Conservation (phyloP, 2,888 invertebrate genomes). For the Argynnis bischoffii region DNA sequence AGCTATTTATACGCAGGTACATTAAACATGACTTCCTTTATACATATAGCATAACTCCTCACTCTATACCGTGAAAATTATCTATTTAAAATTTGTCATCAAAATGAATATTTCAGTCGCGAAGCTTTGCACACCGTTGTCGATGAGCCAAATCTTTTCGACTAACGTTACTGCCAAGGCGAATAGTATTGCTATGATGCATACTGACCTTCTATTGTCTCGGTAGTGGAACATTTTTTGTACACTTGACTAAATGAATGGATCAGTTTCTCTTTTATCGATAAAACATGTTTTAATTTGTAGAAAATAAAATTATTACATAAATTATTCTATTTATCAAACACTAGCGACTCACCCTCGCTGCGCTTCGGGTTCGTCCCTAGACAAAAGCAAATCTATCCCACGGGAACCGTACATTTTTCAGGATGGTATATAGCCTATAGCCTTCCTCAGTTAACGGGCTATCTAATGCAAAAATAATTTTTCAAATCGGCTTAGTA, state of each 20-base stretch:
- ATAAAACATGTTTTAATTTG: not conserved
- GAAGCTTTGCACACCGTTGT: constrained; percentile 53
- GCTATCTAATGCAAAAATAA: too few relatives aligned
- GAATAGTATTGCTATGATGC: constrained; percentile 74
- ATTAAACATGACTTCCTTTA: constrained; percentile 3
- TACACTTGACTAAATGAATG: constrained; percentile 39
- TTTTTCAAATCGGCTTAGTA: too few relatives aligned
- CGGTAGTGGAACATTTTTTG: constrained; percentile 57
- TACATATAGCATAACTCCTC: not conserved
- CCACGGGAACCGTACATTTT: too few relatives aligned
- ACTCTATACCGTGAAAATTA: constrained; percentile 32
- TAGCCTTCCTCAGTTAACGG: too few relatives aligned
- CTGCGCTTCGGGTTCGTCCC: too few relatives aligned
- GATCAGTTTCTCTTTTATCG: constrained; percentile 11
- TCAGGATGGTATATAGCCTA: too few relatives aligned
- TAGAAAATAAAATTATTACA: too few relatives aligned
- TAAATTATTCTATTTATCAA: too few relatives aligned
- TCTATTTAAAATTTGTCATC: constrained; percentile 46
- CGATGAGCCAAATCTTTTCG: constrained; percentile 67
- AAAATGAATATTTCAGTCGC: constrained; percentile 46
- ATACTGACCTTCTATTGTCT: constrained; percentile 76
- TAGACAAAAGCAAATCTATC: too few relatives aligned
- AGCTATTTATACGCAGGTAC: not conserved
- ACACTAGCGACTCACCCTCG: too few relatives aligned
- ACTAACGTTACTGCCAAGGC: constrained; percentile 66